Evolutionary conservation across 2,888 invertebrate genomes (phyloP).

Genomic region (Apotomis capreana): DNA sequence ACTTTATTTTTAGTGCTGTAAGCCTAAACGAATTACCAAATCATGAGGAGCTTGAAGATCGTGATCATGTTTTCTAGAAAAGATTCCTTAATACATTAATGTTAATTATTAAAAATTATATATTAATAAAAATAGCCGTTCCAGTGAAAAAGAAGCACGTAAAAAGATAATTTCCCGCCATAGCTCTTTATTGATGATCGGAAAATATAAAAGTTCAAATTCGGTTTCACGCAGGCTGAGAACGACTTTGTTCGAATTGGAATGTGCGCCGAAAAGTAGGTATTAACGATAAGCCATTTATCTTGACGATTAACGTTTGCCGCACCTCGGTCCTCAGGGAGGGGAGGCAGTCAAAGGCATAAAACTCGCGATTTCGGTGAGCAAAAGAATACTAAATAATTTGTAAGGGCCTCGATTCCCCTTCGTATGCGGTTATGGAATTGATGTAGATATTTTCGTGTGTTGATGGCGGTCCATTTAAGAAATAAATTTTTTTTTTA

Average conservation of each 20-base stretch:
- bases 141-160: not conserved
- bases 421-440: conserved; percentile 6
- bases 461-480: not conserved
- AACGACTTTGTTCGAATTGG: conserved; percentile 27
- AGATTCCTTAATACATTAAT: too few relatives aligned
- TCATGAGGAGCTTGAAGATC: too few relatives aligned
- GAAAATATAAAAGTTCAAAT: conserved; percentile 34
- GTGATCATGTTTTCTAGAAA: not conserved
- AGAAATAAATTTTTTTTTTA: not conserved
- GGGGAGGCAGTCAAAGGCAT: conserved; percentile 33
- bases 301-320: conserved; percentile 36
- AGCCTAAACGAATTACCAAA: too few relatives aligned
- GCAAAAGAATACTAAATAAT: conserved; percentile 41
- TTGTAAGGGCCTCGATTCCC: conserved; percentile 10
- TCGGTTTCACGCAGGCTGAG: conserved; percentile 16
- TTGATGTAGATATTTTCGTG: not conserved
- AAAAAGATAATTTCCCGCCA: conserved; percentile 12
- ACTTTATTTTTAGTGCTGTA: too few relatives aligned
- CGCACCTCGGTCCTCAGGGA: conserved; percentile 30
- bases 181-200: conserved; percentile 21
- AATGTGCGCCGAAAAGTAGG: conserved; percentile 34
- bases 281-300: conserved; percentile 39
- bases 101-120: too few relatives aligned
- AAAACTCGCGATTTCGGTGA: conserved; percentile 29
- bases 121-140: too few relatives aligned